Evolutionary conservation across 2,113 vertebrate genomes (phyloP).

Genomic region (Pseudopodoces humilis): DNA sequence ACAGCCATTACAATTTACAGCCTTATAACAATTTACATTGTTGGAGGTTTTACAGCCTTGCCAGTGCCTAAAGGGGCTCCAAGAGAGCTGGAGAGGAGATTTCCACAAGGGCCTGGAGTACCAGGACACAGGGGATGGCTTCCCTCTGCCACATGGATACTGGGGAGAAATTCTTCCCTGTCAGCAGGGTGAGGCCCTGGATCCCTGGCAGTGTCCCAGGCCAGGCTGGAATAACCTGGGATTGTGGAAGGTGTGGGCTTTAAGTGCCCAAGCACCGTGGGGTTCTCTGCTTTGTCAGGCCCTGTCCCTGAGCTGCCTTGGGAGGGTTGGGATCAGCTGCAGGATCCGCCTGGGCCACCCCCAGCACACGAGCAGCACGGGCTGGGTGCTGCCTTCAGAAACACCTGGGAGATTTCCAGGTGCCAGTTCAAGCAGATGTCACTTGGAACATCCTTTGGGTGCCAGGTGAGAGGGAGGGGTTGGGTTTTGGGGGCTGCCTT

Average conservation of each 20-base stretch:
- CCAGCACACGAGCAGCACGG: accelerated
- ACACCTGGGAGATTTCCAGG: neutral
- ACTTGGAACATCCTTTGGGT: neutral
- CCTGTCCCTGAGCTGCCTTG: neutral
- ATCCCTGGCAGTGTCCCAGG: neutral
- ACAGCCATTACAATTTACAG: neutral
- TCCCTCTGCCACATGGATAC: neutral
- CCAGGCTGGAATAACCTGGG: neutral
- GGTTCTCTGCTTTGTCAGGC: neutral
- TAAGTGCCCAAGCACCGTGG: neutral
- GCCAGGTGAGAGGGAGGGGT: neutral
- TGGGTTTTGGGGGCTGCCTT: neutral
- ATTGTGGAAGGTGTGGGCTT: neutral
- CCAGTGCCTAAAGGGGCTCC: neutral
- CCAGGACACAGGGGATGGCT: neutral
- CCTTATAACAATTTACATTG: neutral
- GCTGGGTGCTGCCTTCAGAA: neutral
- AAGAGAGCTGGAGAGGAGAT: neutral
- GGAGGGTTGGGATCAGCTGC: neutral
- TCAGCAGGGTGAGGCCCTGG: accelerated
- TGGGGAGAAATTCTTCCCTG: neutral
- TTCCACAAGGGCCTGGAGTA: neutral
- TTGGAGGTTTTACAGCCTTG: neutral
- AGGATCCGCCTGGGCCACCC: neutral
- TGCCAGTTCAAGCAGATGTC: accelerated